Conservation (phyloP, 2,888 invertebrate species). For the Acleris holmiana region DNA sequence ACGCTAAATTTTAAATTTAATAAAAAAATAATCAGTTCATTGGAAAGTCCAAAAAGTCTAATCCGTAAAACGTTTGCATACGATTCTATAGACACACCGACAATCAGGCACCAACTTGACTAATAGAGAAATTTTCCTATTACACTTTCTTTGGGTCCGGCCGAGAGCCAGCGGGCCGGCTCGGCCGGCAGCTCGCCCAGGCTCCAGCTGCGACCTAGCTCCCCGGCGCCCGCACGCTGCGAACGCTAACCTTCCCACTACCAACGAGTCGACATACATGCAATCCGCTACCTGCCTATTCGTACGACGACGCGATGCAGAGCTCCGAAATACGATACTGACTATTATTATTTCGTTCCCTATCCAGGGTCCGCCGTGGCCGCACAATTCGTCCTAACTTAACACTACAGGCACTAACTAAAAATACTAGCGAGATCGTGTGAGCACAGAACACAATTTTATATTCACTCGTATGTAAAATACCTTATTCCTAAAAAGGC, state of each 20-base stretch:
- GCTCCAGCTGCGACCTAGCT: conserved; percentile 10
- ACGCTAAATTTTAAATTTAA: conserved; percentile 71
- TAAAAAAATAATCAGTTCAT: conserved; percentile 80
- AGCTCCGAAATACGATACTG: conserved; percentile 52
- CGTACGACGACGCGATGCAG: conserved; percentile 50
- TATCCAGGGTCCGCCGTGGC: conserved; percentile 54
- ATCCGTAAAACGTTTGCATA: conserved; percentile 55
- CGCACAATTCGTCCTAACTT: conserved; percentile 75
- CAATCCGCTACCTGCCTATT: conserved; percentile 53
- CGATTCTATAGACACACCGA: conserved; percentile 58
- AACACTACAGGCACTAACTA: conserved; percentile 80
- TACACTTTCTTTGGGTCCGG: conserved; percentile 62
- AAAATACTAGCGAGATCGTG: conserved; percentile 83
- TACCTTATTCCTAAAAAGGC: conserved; percentile 77
- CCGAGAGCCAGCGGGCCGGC: no score
- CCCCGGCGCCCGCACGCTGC: conserved; percentile 42
- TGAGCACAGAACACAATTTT: conserved; percentile 81
- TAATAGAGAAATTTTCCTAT: conserved; percentile 74
- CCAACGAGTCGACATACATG: conserved; percentile 55
- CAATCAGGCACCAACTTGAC: conserved; percentile 82
- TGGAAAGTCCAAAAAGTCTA: conserved; percentile 72
- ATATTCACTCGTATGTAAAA: conserved; percentile 60
- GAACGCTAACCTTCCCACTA: conserved; percentile 54
- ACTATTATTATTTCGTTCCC: conserved; percentile 41
- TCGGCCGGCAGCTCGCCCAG: no score